Conservation (phyloP, 2,888 invertebrate species). For the Eristalinus sepulchralis region DNA sequence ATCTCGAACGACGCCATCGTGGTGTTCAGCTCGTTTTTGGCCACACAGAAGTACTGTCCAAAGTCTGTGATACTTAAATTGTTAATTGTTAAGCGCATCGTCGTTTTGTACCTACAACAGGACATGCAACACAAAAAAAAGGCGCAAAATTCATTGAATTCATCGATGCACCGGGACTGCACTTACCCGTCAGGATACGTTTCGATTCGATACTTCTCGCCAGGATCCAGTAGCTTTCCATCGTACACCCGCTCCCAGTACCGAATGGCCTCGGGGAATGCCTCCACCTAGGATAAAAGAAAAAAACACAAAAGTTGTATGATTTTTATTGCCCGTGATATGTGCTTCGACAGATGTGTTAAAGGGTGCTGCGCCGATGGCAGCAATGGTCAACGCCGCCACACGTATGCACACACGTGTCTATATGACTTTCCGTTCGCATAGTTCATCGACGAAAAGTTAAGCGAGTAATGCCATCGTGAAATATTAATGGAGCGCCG, state of each 20-base stretch:
- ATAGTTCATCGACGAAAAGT: constrained; percentile 15
- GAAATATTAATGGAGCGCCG: constrained; percentile 47
- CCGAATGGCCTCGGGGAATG: constrained; percentile 91
- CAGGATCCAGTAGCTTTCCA: constrained; percentile 86
- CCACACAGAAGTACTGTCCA: constrained; percentile 90
- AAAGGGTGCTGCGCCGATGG: not conserved
- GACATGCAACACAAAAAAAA: not conserved
- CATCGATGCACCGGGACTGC: not conserved
- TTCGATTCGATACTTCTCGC: constrained; percentile 85
- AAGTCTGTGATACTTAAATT: constrained; percentile 86
- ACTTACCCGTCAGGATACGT: constrained; percentile 82
- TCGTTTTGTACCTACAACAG: constrained; percentile 83
- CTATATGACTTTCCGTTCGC: not conserved
- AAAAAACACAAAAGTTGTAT: not conserved
- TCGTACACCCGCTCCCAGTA: constrained; percentile 91
- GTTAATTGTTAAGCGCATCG: constrained; percentile 90
- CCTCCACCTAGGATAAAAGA: constrained; percentile 85
- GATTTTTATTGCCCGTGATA: not conserved
- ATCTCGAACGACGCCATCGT: constrained; percentile 88
- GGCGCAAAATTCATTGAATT: constrained; percentile 12
- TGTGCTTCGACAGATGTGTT: not conserved
- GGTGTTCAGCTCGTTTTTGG: constrained; percentile 90
- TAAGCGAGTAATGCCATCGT: constrained; percentile 16
- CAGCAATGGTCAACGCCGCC: not conserved
- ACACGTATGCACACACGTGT: not conserved